Evolutionary conservation across 2,113 vertebrate species (phyloP).

Genomic region (Pseudonaja textilis): DNA sequence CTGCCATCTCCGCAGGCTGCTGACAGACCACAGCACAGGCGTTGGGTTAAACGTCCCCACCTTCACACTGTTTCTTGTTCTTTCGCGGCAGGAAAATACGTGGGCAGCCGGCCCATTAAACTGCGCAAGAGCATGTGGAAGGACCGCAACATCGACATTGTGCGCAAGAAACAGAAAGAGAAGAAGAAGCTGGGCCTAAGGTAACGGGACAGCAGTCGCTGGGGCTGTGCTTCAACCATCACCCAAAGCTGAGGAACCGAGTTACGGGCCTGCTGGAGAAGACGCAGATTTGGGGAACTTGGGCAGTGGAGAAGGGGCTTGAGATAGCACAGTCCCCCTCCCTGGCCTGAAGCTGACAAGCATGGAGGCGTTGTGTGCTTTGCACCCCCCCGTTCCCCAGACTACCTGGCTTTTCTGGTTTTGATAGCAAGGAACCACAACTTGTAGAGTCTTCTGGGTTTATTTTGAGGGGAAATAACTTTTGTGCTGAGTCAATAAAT

Average conservation of each 20-base stretch:
- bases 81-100: conserved; percentile 80
- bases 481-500: conserved; percentile 6
- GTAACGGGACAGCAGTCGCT: conserved; percentile 54
- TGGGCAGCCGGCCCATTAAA: conserved; percentile 92
- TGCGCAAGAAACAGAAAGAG: conserved; percentile 91
- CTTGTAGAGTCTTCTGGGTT: background rate
- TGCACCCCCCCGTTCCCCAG: background rate
- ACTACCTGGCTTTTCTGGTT: background rate
- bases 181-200: conserved; percentile 92
- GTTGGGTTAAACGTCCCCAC: no score
- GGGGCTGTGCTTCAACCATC: background rate
- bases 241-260: background rate
- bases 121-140: conserved; percentile 93
- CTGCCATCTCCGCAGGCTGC: no score
- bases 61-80: background rate
- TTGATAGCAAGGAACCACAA: background rate
- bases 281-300: background rate
- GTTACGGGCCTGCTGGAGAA: background rate
- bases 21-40: no score
- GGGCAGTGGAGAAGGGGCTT: background rate
- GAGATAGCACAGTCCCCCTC: background rate
- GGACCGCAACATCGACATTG: conserved; percentile 88
- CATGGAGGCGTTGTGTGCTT: background rate
- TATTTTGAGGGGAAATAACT: background rate
- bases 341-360: background rate